Base-by-base conservation (phyloP, 2,888 invertebrate species). In the Leptarthrus brevirostris region DNA sequence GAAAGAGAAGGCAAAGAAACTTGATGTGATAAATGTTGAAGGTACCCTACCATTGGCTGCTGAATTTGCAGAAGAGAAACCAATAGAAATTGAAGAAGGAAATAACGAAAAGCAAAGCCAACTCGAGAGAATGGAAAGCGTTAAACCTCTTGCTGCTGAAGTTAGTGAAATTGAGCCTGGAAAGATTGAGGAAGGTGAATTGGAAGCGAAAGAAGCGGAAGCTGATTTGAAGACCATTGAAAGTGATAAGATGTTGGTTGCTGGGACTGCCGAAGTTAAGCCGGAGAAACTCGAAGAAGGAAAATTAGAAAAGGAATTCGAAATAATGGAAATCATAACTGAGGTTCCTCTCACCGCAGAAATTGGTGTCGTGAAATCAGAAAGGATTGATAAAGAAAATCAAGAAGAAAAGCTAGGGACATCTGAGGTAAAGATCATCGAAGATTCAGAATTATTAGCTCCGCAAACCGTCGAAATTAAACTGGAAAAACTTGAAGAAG, bases 101-200 rank as follows among this genome's bases (percentile, higher is more conserved):
- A 30, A 54, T 24, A 30, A 66, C 6, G 72, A 16, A 14, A 26
- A 64, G 14, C 8, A 30, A 5, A n/a, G 6, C 12, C 12, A 44
- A 53, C 24, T 53, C 10, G 14, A 49, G 8, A 16, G 30, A 8
- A 49, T 44, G 16, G 8, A 1, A 30, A 30, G n/a, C 14, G 14
- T 49, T 1, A 26, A 56, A 8, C 1, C 47, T 5, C 16, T 47
- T 6, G n/a, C n/a, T n/a, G 2, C 47, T n/a, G 47, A 47, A 30
- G 12, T 12, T 40, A 3, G 10, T 12, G 75, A 58, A 79, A 79
- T 72, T 74, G 77, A 77, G 77, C 20, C 75, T 8, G 73, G 36
- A 34, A 61, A 61, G 18, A 3, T 54, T 5, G 26, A 22, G 16
- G n/a, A 36, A 66, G 24, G 24, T 14, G 14, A 76, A 20, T 76